Conservation (phyloP, 2,113 vertebrate species). For the Nestor notabilis region DNA sequence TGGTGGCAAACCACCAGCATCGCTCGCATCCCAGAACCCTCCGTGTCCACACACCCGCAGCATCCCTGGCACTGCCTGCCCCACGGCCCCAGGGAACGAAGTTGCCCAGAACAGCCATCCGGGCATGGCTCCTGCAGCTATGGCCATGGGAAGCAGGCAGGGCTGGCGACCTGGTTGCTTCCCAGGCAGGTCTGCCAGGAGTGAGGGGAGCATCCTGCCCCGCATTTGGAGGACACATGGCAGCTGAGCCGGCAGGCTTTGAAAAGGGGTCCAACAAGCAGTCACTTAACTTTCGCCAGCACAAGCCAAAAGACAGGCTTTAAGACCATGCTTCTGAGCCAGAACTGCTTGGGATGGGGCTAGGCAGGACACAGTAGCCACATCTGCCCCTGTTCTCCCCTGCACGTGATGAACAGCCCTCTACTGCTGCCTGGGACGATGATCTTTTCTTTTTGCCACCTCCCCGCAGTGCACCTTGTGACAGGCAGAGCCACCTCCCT, state of each 20-base stretch:
- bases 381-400: not conserved
- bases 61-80: not conserved
- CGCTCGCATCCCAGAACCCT: not conserved
- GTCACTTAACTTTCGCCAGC: not conserved
- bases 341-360: fast-evolving
- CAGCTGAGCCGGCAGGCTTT: not conserved
- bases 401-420: not conserved
- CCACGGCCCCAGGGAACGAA: fast-evolving
- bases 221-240: not conserved
- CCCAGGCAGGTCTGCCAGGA: not conserved
- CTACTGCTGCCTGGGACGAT: fast-evolving
- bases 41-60: fast-evolving
- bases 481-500: not conserved
- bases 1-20: not conserved
- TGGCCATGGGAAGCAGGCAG: not conserved
- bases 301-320: not conserved
- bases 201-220: not conserved
- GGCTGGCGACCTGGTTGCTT: not conserved
- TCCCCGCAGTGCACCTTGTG: not conserved
- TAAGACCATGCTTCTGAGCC: fast-evolving
- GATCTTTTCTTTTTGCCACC: not conserved
- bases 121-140: not conserved
- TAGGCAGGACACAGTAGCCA: not conserved
- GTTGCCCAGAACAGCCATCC: not conserved
- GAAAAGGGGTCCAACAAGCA: not conserved